phyloP scores from a whole-genome alignment of 2,797 vertebrate species.

The Ficedula albicollis region DNA sequence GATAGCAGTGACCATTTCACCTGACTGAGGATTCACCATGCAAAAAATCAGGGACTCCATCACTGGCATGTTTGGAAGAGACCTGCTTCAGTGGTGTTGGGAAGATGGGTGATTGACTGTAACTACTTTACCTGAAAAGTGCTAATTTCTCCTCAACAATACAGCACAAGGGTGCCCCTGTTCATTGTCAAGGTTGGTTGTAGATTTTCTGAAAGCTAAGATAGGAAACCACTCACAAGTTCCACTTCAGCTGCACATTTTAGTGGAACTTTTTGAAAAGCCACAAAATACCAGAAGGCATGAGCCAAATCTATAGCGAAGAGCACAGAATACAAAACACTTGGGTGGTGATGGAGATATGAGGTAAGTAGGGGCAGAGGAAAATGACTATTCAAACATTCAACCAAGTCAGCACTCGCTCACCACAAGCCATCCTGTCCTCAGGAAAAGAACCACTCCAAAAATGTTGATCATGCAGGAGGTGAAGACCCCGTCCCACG shows the following conservation, averaged over 20 bases:
- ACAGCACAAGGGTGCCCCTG: background rate
- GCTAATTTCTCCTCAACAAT: background rate
- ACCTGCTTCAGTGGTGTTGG: background rate
- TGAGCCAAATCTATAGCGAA: background rate
- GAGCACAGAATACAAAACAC: background rate
- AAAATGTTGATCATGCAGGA: constrained; percentile 99
- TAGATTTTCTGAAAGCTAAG: background rate
- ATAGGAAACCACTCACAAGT: background rate
- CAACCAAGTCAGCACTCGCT: constrained; percentile 60
- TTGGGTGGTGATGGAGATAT: background rate
- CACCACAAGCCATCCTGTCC: constrained; percentile 96
- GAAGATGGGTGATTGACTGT: background rate
- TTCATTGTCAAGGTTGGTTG: background rate
- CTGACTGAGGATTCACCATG: background rate
- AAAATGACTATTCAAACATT: background rate
- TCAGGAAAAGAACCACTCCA: constrained; percentile 94
- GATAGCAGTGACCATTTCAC: background rate
- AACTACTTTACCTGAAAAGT: background rate
- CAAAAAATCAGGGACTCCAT: background rate
- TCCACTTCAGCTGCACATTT: background rate
- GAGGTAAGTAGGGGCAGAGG: background rate
- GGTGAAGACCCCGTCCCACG: constrained; percentile 98
- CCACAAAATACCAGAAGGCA: background rate
- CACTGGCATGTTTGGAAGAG: background rate
- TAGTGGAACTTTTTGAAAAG: background rate